Base-by-base conservation (phyloP, 2,113 vertebrate genomes). In the Lophochroa leadbeateri region DNA sequence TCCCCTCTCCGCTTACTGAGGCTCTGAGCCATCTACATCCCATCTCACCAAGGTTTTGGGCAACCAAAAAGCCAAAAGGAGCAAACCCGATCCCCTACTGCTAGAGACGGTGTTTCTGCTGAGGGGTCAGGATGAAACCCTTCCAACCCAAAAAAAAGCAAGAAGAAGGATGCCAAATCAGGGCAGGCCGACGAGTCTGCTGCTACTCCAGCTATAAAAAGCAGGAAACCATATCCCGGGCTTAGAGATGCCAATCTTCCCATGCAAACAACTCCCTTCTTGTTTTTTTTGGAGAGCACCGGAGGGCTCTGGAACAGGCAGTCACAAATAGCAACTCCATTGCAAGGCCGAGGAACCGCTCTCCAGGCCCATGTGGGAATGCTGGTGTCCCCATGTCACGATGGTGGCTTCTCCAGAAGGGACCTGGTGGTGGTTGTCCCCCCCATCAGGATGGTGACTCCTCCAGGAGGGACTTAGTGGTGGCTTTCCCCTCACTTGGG, bases 241-340 rank as follows among this genome's bases (percentile, higher is more conserved):
- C 93, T 92, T 35, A 77, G 95, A 97, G 96, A 97, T 97, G 96
- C 96, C 96, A 97, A 96, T 97, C 96, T 96, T 92, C 90, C 84
- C 90, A 84, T 83, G 95, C 96, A 96, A 95, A 97, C 96, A 97
- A 95, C 96, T 95, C 96, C 94, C 92, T 96, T 46, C 94, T 94
- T 96, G 96, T 95, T 96, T 96, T 95, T 88, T 94, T 97, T 96
- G 96, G 96, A 96, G 93, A 86, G 90, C 61, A 93, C 79, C 35
- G 7, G 60, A 69, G 80, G 91, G 81, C 89, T 88, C 6, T 5
- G 82, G 95, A 96, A 94, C 35, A 41, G 86, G 83, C 57, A 6
- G 81, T 90, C 88, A 82, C 92, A 96, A 94, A 97, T 71, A 97
- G 95, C 57, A 96, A 46, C 94, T 81, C 76, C 72, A 81, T 4